These are phyloP conservation scores for Crioceris asparagi DNA, from an alignment of 2,888 invertebrate species.

Conservation along the genomic window DNA sequence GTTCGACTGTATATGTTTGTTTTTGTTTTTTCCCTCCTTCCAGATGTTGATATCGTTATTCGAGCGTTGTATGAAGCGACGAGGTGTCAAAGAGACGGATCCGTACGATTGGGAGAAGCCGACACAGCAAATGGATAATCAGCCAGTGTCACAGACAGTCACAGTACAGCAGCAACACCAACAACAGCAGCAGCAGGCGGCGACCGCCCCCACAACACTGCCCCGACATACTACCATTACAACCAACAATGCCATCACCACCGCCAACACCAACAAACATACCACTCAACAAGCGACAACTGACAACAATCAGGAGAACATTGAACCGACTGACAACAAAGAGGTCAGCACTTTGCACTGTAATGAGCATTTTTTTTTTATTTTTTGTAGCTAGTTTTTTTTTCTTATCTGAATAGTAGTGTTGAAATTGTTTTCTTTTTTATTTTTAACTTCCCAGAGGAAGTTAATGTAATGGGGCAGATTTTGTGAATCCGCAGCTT, in stretches of 20 bases:
- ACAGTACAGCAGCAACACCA: constrained; percentile 27
- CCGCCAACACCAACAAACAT: constrained; percentile 44
- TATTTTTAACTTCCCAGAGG: too few species aligned
- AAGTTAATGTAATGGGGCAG: too few species aligned
- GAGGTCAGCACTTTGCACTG: constrained; percentile 35
- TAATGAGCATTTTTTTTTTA: constrained; percentile 12
- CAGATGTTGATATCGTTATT: constrained; percentile 75
- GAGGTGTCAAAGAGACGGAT: constrained; percentile 82
- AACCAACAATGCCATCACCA: constrained; percentile 30
- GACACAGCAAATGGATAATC: constrained; percentile 27
- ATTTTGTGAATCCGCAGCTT: too few species aligned
- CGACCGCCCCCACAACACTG: constrained; percentile 26
- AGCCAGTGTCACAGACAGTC: constrained; percentile 25
- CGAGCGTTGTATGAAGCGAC: constrained; percentile 86
- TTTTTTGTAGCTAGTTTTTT: too few species aligned
- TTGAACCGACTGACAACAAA: constrained; percentile 54
- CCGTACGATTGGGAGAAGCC: constrained; percentile 93
- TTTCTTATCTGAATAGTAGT: too few species aligned
- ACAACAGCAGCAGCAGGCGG: neutral
- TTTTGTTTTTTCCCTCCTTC: neutral
- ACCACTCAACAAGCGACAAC: constrained; percentile 42
- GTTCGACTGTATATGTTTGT: neutral
- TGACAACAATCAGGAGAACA: constrained; percentile 57
- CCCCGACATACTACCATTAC: constrained; percentile 39
- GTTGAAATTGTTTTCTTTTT: too few species aligned